These are phyloP conservation scores for Corythornis vintsioides DNA, from an alignment of 2,113 vertebrate genomes.

Conservation along the genomic window DNA sequence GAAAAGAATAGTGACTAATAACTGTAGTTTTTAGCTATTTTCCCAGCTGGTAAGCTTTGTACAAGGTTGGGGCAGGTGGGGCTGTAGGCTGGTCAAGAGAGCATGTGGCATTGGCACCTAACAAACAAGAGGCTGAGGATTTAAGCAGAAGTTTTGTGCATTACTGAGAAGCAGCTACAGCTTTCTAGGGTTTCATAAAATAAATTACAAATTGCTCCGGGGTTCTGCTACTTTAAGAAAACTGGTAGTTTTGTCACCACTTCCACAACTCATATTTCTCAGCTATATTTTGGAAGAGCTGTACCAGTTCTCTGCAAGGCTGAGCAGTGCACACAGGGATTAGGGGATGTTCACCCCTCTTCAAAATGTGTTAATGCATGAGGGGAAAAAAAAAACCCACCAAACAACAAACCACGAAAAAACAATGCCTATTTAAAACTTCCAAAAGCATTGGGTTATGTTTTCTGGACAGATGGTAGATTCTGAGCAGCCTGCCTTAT, in stretches of 20 bases:
- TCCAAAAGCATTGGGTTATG: not conserved
- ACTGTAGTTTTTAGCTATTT: not conserved
- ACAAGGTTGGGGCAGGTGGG: not conserved
- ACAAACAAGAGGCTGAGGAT: not conserved
- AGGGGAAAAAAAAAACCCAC: not conserved
- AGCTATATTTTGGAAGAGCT: not conserved
- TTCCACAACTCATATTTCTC: not conserved
- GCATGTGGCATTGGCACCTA: not conserved
- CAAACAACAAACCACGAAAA: not conserved
- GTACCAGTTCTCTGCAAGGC: not conserved
- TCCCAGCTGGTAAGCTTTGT: not conserved
- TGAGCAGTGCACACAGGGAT: not conserved
- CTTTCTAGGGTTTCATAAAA: not conserved
- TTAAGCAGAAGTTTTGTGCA: not conserved
- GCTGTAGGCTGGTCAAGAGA: not conserved
- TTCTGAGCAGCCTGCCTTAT: not conserved
- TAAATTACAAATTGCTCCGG: not conserved
- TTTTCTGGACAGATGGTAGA: not conserved
- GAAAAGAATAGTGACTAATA: slow-evolving; percentile 39
- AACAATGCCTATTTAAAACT: not conserved
- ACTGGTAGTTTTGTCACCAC: not conserved
- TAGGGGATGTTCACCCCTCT: not conserved
- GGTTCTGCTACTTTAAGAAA: not conserved
- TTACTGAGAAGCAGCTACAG: not conserved
- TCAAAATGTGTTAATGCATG: not conserved